A percentile compares a stretch with the other conserved stretches of the same genome.
Conservation (phyloP, 2,797 vertebrate genomes). For the Sphenopsis melanotis region DNA sequence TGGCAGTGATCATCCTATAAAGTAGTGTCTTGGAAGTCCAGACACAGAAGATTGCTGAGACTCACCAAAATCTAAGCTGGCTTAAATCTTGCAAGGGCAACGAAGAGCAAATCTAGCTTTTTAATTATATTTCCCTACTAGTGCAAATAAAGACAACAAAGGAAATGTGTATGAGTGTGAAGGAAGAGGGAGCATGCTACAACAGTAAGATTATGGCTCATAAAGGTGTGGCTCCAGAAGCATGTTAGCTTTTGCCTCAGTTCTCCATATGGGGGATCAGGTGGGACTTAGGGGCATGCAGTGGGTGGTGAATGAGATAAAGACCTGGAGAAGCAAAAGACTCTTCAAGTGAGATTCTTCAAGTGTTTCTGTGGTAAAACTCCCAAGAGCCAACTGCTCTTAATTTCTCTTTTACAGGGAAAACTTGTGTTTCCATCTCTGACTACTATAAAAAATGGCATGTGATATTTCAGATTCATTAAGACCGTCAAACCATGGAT, state of each 20-base stretch:
- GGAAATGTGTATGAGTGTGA: accelerated
- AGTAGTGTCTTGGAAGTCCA: neutral
- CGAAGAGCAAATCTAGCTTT: neutral
- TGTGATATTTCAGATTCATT: neutral
- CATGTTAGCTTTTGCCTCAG: neutral
- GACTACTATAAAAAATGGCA: neutral
- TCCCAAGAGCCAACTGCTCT: neutral
- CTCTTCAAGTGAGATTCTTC: neutral
- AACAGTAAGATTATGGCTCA: neutral
- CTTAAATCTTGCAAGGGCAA: neutral
- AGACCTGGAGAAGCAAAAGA: neutral
- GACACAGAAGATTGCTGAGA: neutral
- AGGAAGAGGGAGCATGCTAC: neutral
- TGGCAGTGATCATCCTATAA: neutral
- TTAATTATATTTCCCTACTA: neutral
- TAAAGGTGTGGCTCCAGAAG: neutral
- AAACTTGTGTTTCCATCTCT: neutral
- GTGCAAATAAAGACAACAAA: neutral
- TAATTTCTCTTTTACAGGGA: neutral
- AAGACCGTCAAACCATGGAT: neutral
- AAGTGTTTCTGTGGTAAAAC: neutral
- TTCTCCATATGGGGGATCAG: neutral
- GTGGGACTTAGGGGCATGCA: neutral
- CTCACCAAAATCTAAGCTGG: neutral
- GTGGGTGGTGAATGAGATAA: neutral